phyloP scores from a whole-genome alignment of 1,140 invertebrate genomes.

The Nebria ingens region DNA sequence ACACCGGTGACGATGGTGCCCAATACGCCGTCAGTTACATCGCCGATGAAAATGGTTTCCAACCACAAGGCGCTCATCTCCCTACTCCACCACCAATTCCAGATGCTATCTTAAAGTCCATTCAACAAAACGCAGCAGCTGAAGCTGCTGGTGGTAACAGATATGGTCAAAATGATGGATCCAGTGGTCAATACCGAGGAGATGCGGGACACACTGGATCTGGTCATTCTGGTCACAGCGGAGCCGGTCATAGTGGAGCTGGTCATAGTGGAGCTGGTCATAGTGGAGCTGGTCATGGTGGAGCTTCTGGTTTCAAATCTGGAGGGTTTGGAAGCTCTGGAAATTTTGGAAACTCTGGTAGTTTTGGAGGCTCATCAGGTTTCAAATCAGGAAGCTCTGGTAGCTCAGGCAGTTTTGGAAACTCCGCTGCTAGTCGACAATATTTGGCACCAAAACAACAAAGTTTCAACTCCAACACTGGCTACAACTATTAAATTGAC shows the following conservation, averaged over 20 bases:
- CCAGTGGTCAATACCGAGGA: constrained; percentile 12
- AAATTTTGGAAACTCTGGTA: too few relatives aligned
- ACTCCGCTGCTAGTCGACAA: background rate
- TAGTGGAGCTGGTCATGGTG: too few relatives aligned
- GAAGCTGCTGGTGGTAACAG: background rate
- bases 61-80: constrained; percentile 36
- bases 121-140: constrained; percentile 32
- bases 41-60: constrained; percentile 37
- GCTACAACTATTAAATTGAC: background rate
- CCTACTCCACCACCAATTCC: constrained; percentile 39
- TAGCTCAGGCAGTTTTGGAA: too few relatives aligned
- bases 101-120: constrained; percentile 35
- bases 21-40: constrained; percentile 43
- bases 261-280: too few relatives aligned
- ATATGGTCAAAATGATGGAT: constrained; percentile 11
- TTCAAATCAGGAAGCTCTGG: too few relatives aligned
- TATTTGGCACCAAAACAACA: background rate
- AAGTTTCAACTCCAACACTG: background rate
- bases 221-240: too few relatives aligned
- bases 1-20: constrained; percentile 44
- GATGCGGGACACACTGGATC: too few relatives aligned
- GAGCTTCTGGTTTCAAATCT: too few relatives aligned
- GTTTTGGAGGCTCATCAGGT: too few relatives aligned
- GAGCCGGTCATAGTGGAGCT: too few relatives aligned
- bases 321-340: too few relatives aligned